These are phyloP conservation scores for Drosophila pseudotakahashii DNA, from an alignment of 2,888 invertebrate species.

Conservation along the genomic window DNA sequence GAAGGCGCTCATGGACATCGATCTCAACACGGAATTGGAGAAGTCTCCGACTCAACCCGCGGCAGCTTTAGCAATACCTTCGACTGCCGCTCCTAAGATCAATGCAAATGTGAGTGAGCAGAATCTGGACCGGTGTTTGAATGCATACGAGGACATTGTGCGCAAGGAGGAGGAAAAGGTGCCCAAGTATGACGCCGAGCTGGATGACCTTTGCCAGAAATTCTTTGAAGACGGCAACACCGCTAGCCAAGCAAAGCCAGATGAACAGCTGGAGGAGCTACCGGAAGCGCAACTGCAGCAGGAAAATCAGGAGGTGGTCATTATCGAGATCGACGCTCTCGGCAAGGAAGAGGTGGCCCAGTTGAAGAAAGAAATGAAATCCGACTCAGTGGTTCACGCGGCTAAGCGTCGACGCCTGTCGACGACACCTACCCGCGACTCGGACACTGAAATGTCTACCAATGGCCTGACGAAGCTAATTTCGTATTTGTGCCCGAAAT, in stretches of 20 bases:
- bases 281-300: not conserved
- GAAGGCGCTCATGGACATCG: conserved; percentile 73
- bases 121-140: conserved; percentile 75
- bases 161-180: conserved; percentile 53
- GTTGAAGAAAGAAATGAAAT: conserved; percentile 54
- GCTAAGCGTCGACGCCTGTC: conserved; percentile 50
- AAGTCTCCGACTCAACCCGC: not conserved
- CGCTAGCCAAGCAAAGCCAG: not conserved
- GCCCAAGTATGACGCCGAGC: conserved; percentile 37
- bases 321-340: conserved; percentile 71
- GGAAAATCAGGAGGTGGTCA: conserved; percentile 55
- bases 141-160: conserved; percentile 74
- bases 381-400: conserved; percentile 19
- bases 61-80: not conserved
- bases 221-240: conserved; percentile 62
- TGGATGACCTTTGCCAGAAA: conserved; percentile 63
- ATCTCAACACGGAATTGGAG: conserved; percentile 63
- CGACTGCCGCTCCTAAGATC: not conserved
- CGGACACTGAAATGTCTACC: conserved; percentile 36
- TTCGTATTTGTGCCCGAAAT: conserved; percentile 75
- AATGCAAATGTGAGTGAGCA: conserved; percentile 61
- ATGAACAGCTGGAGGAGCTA: not conserved
- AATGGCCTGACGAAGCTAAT: conserved; percentile 59
- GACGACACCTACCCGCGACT: conserved; percentile 27
- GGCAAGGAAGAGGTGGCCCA: conserved; percentile 67